These are phyloP conservation scores for Florisuga fusca DNA, from an alignment of 2,797 vertebrate genomes.

Conservation along the genomic window DNA sequence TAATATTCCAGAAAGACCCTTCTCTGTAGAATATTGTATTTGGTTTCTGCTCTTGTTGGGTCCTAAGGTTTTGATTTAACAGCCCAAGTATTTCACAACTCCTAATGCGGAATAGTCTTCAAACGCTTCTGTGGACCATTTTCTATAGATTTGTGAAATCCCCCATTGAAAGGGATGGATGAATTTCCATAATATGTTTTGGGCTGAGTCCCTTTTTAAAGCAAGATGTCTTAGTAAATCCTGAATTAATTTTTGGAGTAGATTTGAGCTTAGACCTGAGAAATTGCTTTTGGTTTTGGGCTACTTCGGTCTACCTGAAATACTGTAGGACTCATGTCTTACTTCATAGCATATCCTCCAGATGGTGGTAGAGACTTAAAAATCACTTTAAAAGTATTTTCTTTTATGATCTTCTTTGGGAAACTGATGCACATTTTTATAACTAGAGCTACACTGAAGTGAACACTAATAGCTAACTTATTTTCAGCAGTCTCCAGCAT, in stretches of 20 bases:
- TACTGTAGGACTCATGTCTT: background rate
- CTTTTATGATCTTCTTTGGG: background rate
- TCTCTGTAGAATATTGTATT: background rate
- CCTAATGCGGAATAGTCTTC: background rate
- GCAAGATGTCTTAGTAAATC: background rate
- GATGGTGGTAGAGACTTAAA: conserved; percentile 68
- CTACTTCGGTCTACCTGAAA: background rate
- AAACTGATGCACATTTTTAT: background rate
- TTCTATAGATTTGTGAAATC: background rate
- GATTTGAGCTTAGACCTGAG: background rate
- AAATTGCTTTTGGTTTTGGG: background rate
- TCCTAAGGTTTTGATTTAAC: background rate
- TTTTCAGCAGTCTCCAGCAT: background rate
- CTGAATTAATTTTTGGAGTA: background rate
- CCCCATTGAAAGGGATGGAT: background rate
- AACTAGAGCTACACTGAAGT: background rate
- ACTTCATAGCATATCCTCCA: conserved; percentile 52
- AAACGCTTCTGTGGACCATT: background rate
- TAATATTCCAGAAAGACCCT: background rate
- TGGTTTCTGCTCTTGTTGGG: background rate
- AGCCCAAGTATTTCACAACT: background rate
- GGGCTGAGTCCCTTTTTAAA: background rate
- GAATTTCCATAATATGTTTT: background rate
- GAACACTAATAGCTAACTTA: background rate
- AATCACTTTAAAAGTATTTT: background rate